phyloP scores from a whole-genome alignment of 2,113 vertebrate species.

The Pseudolaguvia tuberculata region DNA sequence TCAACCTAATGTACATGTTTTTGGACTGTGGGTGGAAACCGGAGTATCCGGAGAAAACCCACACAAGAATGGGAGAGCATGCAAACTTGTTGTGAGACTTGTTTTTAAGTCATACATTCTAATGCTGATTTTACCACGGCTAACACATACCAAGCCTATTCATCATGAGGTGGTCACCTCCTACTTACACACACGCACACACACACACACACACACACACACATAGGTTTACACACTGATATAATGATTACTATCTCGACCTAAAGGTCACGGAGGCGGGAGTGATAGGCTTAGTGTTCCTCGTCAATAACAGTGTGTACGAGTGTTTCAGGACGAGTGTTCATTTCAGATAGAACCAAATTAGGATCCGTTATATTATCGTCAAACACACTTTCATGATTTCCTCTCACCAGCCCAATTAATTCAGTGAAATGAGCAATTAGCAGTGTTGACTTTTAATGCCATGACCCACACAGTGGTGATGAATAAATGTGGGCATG shows the following conservation, averaged over 20 bases:
- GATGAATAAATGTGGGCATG: background rate
- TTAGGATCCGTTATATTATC: background rate
- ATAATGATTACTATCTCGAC: background rate
- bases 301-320: background rate
- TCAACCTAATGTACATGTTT: too few species aligned
- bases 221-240: constrained; percentile 1
- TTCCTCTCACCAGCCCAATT: too few species aligned
- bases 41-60: too few species aligned
- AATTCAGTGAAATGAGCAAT: too few species aligned
- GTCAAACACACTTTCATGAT: background rate
- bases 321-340: constrained; percentile 23
- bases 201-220: constrained; percentile 9
- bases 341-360: background rate
- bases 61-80: too few species aligned
- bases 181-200: constrained; percentile 20
- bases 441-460: too few species aligned
- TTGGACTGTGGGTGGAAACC: too few species aligned
- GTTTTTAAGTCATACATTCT: too few species aligned
- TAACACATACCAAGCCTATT: constrained; percentile 51
- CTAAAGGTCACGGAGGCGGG: constrained; percentile 6
- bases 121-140: constrained; percentile 31
- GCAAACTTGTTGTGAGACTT: too few species aligned
- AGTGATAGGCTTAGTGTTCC: constrained; percentile 24
- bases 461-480: background rate
- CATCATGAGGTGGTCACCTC: constrained; percentile 27